Conservation (phyloP, 2,797 vertebrate species). For the Pachyuromys duprasi region DNA sequence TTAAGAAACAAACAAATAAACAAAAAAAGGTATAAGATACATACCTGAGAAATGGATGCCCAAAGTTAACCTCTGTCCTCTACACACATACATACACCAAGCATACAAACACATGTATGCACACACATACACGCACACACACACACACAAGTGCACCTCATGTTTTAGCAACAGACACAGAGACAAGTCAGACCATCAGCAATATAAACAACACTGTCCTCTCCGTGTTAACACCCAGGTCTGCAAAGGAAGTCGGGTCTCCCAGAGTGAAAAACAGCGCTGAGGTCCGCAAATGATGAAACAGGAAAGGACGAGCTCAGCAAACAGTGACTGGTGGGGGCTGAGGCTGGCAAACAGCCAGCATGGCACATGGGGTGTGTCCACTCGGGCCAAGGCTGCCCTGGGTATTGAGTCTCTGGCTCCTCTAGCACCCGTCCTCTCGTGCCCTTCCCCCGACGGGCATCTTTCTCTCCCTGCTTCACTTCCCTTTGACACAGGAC, state of each 20-base stretch:
- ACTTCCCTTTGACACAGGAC: background rate
- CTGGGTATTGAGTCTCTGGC: background rate
- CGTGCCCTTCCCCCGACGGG: background rate
- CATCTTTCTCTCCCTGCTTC: background rate
- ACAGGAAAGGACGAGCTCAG: background rate
- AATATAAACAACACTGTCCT: background rate
- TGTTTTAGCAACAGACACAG: background rate
- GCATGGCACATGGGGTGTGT: background rate
- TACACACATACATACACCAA: too few relatives aligned
- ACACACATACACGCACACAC: too few relatives aligned
- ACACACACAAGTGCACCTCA: background rate
- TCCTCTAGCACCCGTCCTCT: background rate
- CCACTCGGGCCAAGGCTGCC: background rate
- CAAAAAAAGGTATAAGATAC: background rate
- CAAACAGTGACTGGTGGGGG: background rate
- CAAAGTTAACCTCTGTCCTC: background rate
- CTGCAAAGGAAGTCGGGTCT: slow-evolving; percentile 9
- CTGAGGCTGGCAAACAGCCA: background rate
- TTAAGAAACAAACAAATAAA: background rate
- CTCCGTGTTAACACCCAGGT: background rate
- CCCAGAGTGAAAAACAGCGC: background rate
- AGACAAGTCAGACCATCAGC: background rate
- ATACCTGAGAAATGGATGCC: background rate
- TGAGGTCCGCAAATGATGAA: background rate
- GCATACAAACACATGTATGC: too few relatives aligned